Percentiles rank a stretch among this genome's conserved stretches.
phyloP scores from a whole-genome alignment of 2,888 invertebrate species.

The Automeris io region DNA sequence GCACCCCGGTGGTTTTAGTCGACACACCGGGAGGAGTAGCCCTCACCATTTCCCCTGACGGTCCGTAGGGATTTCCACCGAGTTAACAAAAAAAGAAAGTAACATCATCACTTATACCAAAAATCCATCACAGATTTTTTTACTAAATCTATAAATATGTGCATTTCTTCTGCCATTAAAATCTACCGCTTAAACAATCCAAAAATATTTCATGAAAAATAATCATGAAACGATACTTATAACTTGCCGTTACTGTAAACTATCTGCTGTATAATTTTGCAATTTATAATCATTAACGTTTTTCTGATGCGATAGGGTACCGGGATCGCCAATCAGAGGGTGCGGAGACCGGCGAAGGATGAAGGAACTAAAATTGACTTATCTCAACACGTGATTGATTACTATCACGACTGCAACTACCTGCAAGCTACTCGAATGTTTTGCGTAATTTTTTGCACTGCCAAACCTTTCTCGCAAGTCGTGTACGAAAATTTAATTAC shows the following conservation, averaged over 20 bases:
- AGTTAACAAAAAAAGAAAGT: too few relatives aligned
- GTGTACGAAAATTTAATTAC: conserved; percentile 52
- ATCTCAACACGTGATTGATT: conserved; percentile 70
- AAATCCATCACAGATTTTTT: too few relatives aligned
- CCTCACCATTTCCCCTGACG: too few relatives aligned
- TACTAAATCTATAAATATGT: too few relatives aligned
- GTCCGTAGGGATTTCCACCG: too few relatives aligned
- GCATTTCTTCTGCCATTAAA: neutral
- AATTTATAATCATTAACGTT: conserved; percentile 70
- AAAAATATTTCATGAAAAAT: neutral
- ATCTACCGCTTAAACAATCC: neutral
- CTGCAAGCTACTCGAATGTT: conserved; percentile 47
- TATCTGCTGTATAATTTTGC: conserved; percentile 58
- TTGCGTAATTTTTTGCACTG: conserved; percentile 35
- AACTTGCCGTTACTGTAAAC: conserved; percentile 35
- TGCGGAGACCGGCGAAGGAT: conserved; percentile 20
- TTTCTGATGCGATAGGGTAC: conserved; percentile 43
- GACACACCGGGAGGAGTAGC: too few relatives aligned
- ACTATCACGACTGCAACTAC: conserved; percentile 54
- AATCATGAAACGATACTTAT: neutral
- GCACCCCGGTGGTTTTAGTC: too few relatives aligned
- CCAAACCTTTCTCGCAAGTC: conserved; percentile 38
- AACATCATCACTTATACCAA: too few relatives aligned
- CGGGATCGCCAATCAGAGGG: conserved; percentile 21
- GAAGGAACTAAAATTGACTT: conserved; percentile 65